Evolutionary conservation across 2,797 vertebrate species (phyloP).

Genomic region (Pagetopsis macropterus): DNA sequence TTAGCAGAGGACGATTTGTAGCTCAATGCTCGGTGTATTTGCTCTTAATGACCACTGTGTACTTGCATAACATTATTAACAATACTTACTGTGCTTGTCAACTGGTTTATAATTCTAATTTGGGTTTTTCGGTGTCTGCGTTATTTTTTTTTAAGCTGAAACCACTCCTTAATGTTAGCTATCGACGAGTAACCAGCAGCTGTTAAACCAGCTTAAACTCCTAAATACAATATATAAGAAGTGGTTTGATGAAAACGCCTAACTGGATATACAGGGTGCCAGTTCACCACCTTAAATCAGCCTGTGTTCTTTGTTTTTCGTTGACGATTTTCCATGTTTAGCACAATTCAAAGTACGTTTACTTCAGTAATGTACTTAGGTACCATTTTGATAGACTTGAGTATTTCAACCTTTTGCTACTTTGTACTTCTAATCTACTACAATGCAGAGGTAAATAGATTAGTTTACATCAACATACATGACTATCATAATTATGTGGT

Average conservation of each 20-base stretch:
- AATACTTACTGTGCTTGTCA: background rate
- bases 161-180: slow-evolving; percentile 52
- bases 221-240: too few relatives aligned
- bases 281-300: background rate
- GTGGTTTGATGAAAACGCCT: background rate
- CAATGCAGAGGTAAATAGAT: background rate
- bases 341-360: background rate
- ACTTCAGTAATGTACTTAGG: too few relatives aligned
- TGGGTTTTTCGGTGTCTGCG: background rate
- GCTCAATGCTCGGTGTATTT: slow-evolving; percentile 23
- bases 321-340: background rate
- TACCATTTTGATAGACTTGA: too few relatives aligned
- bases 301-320: background rate
- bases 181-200: slow-evolving; percentile 12
- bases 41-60: slow-evolving; percentile 1
- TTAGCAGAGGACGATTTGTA: slow-evolving; percentile 31
- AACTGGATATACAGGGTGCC: too few relatives aligned
- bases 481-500: background rate
- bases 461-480: background rate
- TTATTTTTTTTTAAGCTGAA: slow-evolving; percentile 37
- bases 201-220: slow-evolving; percentile 1
- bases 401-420: too few relatives aligned
- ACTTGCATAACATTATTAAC: background rate
- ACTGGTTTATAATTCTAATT: background rate
- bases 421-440: too few relatives aligned